A percentile compares a stretch with the other conserved stretches of the same genome.
phyloP scores from a whole-genome alignment of 2,888 invertebrate genomes.

The Sarcophaga carnaria region DNA sequence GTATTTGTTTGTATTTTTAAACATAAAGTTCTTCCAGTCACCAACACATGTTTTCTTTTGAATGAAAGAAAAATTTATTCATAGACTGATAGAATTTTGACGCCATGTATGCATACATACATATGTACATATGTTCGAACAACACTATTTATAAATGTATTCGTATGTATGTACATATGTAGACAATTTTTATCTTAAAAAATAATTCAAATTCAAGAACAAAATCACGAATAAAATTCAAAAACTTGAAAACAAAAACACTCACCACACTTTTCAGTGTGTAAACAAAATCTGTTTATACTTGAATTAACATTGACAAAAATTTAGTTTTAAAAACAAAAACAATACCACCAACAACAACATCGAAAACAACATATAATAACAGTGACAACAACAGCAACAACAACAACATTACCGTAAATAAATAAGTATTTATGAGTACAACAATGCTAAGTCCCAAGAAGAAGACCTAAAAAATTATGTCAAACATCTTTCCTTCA shows the following conservation, averaged over 20 bases:
- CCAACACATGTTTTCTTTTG: neutral
- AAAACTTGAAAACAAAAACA: no score
- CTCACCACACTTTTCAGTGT: no score
- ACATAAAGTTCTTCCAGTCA: no score
- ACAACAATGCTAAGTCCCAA: no score
- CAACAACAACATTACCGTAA: no score
- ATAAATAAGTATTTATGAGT: no score
- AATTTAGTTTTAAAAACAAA: conserved; percentile 25
- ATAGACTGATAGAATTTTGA: conserved; percentile 33
- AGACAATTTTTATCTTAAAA: neutral
- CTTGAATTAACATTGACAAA: conserved; percentile 56
- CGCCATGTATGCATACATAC: conserved; percentile 9
- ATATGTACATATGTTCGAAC: neutral
- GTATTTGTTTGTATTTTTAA: neutral
- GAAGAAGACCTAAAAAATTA: no score
- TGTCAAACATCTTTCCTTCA: no score
- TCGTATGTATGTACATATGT: neutral
- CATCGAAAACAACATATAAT: no score
- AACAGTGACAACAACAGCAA: no score
- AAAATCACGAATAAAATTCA: neutral
- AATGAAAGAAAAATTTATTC: conserved; percentile 20
- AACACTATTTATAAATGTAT: neutral
- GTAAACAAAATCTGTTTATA: conserved; percentile 37
- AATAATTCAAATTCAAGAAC: neutral
- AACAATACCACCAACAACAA: no score